Base-by-base conservation (phyloP, 1,140 invertebrate species). In the Trichogramma pretiosum region DNA sequence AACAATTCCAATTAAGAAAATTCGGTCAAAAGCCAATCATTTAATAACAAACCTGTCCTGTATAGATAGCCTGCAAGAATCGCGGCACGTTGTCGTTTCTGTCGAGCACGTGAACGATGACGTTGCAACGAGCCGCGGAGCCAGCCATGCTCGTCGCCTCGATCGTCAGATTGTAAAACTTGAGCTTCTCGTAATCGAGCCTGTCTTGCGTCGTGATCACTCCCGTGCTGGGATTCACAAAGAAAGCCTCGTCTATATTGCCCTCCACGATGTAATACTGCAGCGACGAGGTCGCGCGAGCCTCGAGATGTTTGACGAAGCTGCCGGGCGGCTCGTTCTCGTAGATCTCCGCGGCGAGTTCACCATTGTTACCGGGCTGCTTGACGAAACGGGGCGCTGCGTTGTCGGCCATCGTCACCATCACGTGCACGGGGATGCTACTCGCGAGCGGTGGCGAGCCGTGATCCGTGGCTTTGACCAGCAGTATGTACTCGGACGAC, bases 81-180 rank as follows among this genome's bases (percentile, higher is more conserved):
- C 85, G 78, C 0, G 95, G 95, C 14, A 83, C 78, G 63, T 98
- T 97, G 66, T 98, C 94, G 65, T 98, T 98, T 64, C 93, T 92
- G 70, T 98, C 95, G 22, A 92, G 82, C 2, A 98, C 81, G 61
- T 94, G 86, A 34, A 98, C 84, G 3, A 92, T 82, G 0, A 97
- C 81, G 54, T 75, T 78, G 46, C 82, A 85, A 3, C 55, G 61
- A 0, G 85, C 81, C 16, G 74, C 77, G 10, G 79, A 79, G 11
- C 83, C 81, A 18, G 85, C 83, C 83, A 94, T 90, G 61, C 91
- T 93, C 8, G 83, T 85, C 4, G 88, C 91, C 32, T 76, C 74
- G 17, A 96, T 73, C 9, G 86, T 88, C 9, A 96, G 67, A 63
- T 93, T 92, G 62, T 90, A 93, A 42, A 82, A 77, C 52, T 80